These are phyloP conservation scores for Typhlichthys subterraneus DNA, from an alignment of 2,797 vertebrate genomes.

Conservation along the genomic window DNA sequence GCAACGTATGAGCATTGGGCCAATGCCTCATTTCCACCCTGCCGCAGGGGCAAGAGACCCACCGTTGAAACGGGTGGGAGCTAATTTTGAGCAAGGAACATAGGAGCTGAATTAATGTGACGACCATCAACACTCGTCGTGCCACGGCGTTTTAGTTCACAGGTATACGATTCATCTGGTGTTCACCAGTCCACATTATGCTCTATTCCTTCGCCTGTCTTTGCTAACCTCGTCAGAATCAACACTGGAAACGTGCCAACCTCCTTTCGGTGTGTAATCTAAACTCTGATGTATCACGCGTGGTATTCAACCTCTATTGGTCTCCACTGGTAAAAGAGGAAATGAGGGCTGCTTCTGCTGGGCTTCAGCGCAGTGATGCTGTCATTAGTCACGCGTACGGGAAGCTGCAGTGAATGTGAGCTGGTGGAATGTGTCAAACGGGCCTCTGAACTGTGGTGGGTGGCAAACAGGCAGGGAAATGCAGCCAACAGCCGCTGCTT, in stretches of 20 bases:
- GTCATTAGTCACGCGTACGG: slow-evolving; percentile 59
- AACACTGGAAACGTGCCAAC: slow-evolving; percentile 26
- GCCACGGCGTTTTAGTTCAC: not conserved
- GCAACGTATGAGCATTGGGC: slow-evolving; percentile 23
- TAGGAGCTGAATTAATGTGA: not conserved
- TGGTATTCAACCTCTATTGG: not conserved
- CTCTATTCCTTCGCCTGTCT: slow-evolving; percentile 21
- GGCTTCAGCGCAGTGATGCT: slow-evolving; percentile 47
- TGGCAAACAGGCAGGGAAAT: slow-evolving; percentile 45
- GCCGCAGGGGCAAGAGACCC: slow-evolving; percentile 3
- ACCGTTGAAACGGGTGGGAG: not conserved
- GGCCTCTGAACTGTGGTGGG: slow-evolving; percentile 68
- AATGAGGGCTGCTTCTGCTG: slow-evolving; percentile 27
- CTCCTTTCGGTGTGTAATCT: slow-evolving; percentile 35
- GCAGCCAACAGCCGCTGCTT: slow-evolving; percentile 36
- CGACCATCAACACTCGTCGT: not conserved
- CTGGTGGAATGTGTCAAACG: slow-evolving; percentile 62
- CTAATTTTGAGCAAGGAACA: not conserved
- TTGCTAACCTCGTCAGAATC: slow-evolving; percentile 31
- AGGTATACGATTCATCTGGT: slow-evolving; percentile 2
- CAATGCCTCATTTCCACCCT: slow-evolving; percentile 15
- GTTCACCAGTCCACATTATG: slow-evolving; percentile 16
- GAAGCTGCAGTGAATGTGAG: slow-evolving; percentile 46
- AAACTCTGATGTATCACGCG: not conserved
- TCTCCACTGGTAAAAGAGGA: not conserved